Percentiles rank a stretch among this genome's conserved stretches.
Conservation (phyloP, 2,888 invertebrate genomes). For the Drosophila bunnanda region DNA sequence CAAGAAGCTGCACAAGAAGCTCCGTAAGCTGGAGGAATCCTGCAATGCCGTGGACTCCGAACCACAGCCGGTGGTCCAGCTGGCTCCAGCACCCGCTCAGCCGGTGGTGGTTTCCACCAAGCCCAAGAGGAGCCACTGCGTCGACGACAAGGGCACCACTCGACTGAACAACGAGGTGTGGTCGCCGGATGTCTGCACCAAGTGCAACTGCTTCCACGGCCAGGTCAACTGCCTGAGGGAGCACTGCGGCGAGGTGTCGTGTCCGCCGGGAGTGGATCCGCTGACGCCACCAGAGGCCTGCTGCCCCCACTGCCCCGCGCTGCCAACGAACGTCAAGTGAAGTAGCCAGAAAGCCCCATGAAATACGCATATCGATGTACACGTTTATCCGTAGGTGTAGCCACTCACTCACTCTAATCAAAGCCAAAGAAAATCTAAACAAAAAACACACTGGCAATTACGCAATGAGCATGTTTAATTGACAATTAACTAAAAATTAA, state of each 20-base stretch:
- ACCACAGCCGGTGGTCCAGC: slow-evolving; percentile 60
- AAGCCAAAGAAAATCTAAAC: slow-evolving; percentile 15
- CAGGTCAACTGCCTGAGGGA: slow-evolving; percentile 85
- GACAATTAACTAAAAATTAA: slow-evolving; percentile 57
- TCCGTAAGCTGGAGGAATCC: slow-evolving; percentile 84
- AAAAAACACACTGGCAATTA: slow-evolving; percentile 22
- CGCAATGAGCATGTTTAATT: slow-evolving; percentile 43
- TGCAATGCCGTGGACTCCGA: slow-evolving; percentile 81
- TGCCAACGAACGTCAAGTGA: slow-evolving; percentile 28
- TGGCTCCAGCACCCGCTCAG: slow-evolving; percentile 46
- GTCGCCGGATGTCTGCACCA: slow-evolving; percentile 85
- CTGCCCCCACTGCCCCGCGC: slow-evolving; percentile 84
- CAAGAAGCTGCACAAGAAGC: slow-evolving; percentile 85
- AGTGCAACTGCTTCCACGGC: slow-evolving; percentile 85
- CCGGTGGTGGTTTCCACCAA: slow-evolving; percentile 45
- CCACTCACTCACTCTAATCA: slow-evolving; percentile 57
- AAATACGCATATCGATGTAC: slow-evolving; percentile 72
- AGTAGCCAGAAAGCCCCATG: slow-evolving; percentile 6
- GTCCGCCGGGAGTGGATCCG: slow-evolving; percentile 80
- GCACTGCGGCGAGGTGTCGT: slow-evolving; percentile 83
- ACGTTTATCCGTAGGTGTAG: slow-evolving; percentile 70
- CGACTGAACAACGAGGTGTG: slow-evolving; percentile 85
- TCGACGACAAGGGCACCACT: slow-evolving; percentile 83
- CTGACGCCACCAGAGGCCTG: slow-evolving; percentile 84
- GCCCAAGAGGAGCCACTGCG: slow-evolving; percentile 82